Percentiles rank a stretch among this genome's conserved stretches.
Conservation (phyloP, 2,113 vertebrate species). For the Syngnathoides biaculeatus region DNA sequence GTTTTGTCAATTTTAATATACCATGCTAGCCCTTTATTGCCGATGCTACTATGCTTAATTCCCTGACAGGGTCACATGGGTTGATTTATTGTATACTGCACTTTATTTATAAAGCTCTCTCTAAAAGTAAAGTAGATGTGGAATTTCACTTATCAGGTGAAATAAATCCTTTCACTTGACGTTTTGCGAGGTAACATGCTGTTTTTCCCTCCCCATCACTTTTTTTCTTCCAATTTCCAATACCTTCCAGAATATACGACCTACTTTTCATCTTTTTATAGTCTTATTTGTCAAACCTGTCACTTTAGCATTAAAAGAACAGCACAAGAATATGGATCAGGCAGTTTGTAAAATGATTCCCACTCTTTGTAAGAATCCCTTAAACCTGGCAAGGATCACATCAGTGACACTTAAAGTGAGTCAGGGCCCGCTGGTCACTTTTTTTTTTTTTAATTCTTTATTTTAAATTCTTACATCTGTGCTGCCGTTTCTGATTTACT, state of each 20-base stretch:
- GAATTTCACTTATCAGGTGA: neutral
- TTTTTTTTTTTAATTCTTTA: too few relatives aligned
- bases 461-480: slow-evolving; percentile 70
- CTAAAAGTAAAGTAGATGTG: neutral
- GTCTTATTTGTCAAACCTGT: slow-evolving; percentile 3
- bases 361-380: slow-evolving; percentile 50
- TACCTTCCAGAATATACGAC: neutral
- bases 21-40: neutral
- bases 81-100: neutral
- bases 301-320: slow-evolving; percentile 52
- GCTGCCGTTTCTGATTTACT: slow-evolving; percentile 64
- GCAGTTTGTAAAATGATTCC: slow-evolving; percentile 51
- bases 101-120: neutral
- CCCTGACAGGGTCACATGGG: neutral
- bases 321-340: slow-evolving; percentile 54
- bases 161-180: neutral
- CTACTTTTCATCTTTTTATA: slow-evolving; percentile 5
- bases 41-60: neutral
- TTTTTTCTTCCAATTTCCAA: neutral
- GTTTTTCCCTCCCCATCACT: neutral
- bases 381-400: slow-evolving; percentile 62
- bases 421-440: slow-evolving; percentile 13
- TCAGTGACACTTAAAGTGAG: slow-evolving; percentile 61
- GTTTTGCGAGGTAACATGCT: neutral
- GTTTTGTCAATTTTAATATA: neutral